Base-by-base conservation (phyloP, 2,113 vertebrate genomes). In the Ellobius talpinus region DNA sequence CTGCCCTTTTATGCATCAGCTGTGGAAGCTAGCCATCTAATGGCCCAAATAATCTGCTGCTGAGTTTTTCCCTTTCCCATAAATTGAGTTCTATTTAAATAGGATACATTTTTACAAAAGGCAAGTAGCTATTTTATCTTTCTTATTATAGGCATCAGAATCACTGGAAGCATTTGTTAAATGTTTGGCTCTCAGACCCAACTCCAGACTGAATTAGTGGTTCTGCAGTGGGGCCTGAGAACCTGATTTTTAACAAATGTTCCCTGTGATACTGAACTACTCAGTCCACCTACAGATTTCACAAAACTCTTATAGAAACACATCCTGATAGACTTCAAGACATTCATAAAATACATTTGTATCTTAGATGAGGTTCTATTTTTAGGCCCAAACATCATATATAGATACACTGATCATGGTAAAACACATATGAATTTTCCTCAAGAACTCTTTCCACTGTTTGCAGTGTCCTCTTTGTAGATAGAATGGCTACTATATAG, bases 141-240 rank as follows among this genome's bases (percentile, higher is more conserved):
- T 74, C 61, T 36, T 93, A 13, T 39, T 10, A 26, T 74, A 3
- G 77, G 65, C 14, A 76, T 79, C 65, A 96, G 79, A 95, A 81
- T 95, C 45, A 73, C 26, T 77, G 90, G 65, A 76, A 90, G 1
- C 42, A 93, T 97, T 97, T 96, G 45, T 93, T 97, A 90, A 96
- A 93, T 55, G 9, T 95, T 94, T 79, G 93, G 65, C 91, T 96
- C 66, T 95, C 94, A 95, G 88, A 95, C 72, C 29, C 74, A 94
- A 92, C 77, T 19, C 26, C 92, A 96, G 66, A 29, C 73, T 87
- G 42, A 79, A 70, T 96, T 94, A 70, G 23, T 87, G 66, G 3
- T 4, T 97, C 92, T 98, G 86, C 29, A 95, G 88, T 90, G 17
- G 66, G 76, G 76, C 88, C 88, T 96, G 61, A 21, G 24, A 93